Conservation (phyloP, 2,113 vertebrate species). For the Phyllostomus hastatus region DNA sequence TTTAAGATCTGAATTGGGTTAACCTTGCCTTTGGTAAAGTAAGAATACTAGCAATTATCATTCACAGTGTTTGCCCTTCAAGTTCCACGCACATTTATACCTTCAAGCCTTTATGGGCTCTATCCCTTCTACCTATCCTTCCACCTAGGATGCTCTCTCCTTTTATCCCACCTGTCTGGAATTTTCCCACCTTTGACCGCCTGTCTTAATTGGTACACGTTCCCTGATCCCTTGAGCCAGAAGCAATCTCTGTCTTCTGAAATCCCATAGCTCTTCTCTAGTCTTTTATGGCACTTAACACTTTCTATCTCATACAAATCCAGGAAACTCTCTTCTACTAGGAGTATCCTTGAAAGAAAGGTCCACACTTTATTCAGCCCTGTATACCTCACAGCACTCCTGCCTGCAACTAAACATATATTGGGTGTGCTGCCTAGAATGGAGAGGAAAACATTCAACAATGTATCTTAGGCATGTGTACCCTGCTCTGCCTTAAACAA, state of each 20-base stretch:
- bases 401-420: neutral
- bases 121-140: neutral
- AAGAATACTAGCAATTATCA: neutral
- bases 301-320: neutral
- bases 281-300: neutral
- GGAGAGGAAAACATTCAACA: neutral
- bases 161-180: neutral
- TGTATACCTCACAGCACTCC: neutral
- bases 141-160: neutral
- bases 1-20: neutral
- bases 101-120: neutral
- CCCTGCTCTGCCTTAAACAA: neutral
- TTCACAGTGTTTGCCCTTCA: neutral
- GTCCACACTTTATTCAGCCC: neutral
- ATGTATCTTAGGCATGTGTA: neutral
- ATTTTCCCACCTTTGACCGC: neutral
- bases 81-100: neutral
- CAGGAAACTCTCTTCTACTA: neutral
- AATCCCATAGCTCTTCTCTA: neutral
- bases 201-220: neutral
- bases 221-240: neutral
- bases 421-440: neutral
- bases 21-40: neutral
- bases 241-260: neutral
- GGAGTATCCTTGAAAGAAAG: neutral